Conservation (phyloP, 35 echinoderm and acorn worm species). For the Apostichopus californicus region DNA sequence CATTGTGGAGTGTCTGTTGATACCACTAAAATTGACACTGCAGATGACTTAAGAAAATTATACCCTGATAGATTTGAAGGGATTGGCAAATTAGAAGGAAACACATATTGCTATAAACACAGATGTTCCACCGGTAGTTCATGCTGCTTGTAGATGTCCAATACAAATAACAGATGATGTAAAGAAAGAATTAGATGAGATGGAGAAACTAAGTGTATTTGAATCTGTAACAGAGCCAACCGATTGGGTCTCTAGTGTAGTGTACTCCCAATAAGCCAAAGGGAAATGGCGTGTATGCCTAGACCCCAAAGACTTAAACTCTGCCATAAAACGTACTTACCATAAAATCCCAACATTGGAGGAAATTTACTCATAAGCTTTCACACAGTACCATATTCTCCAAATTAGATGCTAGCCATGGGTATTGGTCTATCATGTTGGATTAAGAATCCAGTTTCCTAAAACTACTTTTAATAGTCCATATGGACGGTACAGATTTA, state of each 20-base stretch:
- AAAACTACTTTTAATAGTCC: constrained; percentile 77
- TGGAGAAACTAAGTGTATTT: constrained; percentile 53
- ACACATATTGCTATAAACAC: constrained; percentile 48
- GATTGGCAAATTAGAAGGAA: constrained; percentile 43
- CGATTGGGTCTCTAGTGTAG: constrained; percentile 71
- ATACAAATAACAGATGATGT: constrained; percentile 57
- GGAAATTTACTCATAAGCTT: constrained; percentile 70
- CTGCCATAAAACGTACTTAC: constrained; percentile 59
- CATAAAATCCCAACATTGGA: constrained; percentile 63
- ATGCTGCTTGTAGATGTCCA: constrained; percentile 52
- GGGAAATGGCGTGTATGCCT: constrained; percentile 65
- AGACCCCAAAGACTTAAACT: constrained; percentile 70
- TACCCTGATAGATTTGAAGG: constrained; percentile 66
- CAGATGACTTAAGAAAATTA: constrained; percentile 20
- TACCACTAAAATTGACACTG: background rate
- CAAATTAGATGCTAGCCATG: constrained; percentile 74
- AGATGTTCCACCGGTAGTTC: constrained; percentile 51
- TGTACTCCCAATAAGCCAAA: constrained; percentile 43
- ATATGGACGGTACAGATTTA: constrained; percentile 42
- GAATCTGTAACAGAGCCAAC: constrained; percentile 67
- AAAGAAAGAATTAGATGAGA: constrained; percentile 66
- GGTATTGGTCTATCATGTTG: constrained; percentile 69
- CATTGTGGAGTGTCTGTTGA: constrained; percentile 17
- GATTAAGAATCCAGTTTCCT: constrained; percentile 55
- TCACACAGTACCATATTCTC: constrained; percentile 36